Evolutionary conservation across 2,888 invertebrate species (phyloP), one percentile per base, ranked within the genome.

Genomic region (Papilio gigon): DNA sequence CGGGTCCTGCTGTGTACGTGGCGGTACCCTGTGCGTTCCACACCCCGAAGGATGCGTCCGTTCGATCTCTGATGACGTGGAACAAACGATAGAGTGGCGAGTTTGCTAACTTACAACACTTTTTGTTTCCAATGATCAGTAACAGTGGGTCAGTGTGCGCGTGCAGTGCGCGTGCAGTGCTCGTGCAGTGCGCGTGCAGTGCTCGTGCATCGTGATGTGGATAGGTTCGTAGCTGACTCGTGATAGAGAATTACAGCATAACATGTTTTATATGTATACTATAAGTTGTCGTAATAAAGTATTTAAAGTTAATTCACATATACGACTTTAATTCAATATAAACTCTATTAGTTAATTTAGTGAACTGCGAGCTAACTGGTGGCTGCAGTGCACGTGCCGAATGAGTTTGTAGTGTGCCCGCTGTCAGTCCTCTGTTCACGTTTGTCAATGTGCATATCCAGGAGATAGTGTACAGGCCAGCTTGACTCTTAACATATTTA

Each of bases 281-380:
- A 88, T 87, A 90, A 91, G 91, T 91, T 92, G 88, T 91, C 91
- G 86, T 90, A 92, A 92, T 92, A 92, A 92, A 92, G 90, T 91
- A 91, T 92, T 91, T 91, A 90, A 91, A 90, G 89, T 89, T 90
- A 88, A 88, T 89, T 89, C 84, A 86, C 84, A 85, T 82, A 80
- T 80, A 83, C 85, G 88, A 87, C 84, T 92, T 92, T 90, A 85
- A 88, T 89, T 84, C 77, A 81, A 75, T 76, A 75, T 77, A 17
- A 69, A 62, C 62, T 70, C 65, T 62, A 63, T 83, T 86, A 83
- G 73, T 73, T 72, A 42, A 65, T 58, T 68, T 70, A 71, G 83
- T 79, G 75, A 78, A 77, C 82, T 81, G 82, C 83, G 22, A 59
- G 27, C 50, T 47, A 64, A 64, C 65, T 30, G 44, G 11, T 60